These are phyloP conservation scores for Bellardia bayeri DNA, from an alignment of 2,888 invertebrate species.

Conservation along the genomic window DNA sequence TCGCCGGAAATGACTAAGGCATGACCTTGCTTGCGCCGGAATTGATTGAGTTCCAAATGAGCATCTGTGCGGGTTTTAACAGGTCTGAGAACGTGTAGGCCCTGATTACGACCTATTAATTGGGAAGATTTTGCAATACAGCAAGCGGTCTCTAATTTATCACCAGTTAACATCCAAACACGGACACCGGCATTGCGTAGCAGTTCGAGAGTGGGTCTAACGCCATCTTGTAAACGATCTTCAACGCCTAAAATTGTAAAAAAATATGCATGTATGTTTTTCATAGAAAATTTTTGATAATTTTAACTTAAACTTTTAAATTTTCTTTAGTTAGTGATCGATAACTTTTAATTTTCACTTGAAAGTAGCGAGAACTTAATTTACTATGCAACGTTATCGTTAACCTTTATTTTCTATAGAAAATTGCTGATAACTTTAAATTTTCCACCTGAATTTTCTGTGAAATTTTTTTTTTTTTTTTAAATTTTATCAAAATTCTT, in stretches of 20 bases:
- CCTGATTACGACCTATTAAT: slow-evolving; percentile 93
- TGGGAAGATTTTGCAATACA: slow-evolving; percentile 99
- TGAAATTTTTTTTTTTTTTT: too few species aligned
- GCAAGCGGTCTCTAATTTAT: slow-evolving; percentile 98
- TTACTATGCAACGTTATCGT: too few species aligned
- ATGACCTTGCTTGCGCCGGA: slow-evolving; percentile 87
- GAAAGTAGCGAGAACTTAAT: too few species aligned
- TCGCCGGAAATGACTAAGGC: slow-evolving; percentile 89
- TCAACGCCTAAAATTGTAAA: slow-evolving; percentile 87
- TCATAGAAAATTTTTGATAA: too few species aligned
- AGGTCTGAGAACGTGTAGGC: slow-evolving; percentile 84
- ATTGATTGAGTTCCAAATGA: slow-evolving; percentile 88
- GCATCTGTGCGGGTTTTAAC: slow-evolving; percentile 86
- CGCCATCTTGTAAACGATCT: slow-evolving; percentile 94
- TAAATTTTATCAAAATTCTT: too few species aligned
- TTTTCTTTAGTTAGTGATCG: too few species aligned
- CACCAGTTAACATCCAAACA: slow-evolving; percentile 97
- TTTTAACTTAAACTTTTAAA: too few species aligned
- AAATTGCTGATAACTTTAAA: too few species aligned
- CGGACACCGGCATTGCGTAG: slow-evolving; percentile 93
- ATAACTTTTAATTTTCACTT: too few species aligned
- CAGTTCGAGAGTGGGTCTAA: slow-evolving; percentile 91
- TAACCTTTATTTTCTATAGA: too few species aligned
- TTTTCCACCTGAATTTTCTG: too few species aligned
- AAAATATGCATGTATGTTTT: too few species aligned